phyloP scores from a whole-genome alignment of 2,797 vertebrate species.

The Peromyscus melanophrys region DNA sequence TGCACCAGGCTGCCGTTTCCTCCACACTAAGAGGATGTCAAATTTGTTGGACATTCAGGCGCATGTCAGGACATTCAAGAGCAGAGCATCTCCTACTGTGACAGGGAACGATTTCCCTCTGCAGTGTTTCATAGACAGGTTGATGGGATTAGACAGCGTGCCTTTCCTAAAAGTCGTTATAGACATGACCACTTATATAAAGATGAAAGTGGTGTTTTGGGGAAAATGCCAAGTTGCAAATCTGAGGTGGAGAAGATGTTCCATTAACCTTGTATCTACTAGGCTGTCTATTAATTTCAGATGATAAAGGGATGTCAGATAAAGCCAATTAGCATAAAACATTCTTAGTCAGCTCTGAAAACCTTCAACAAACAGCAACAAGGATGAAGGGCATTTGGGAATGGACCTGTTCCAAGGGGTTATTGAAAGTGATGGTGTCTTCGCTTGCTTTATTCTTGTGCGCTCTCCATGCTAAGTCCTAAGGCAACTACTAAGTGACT shows the following conservation, averaged over 20 bases:
- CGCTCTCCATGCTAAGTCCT: conserved; percentile 52
- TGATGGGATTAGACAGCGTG: conserved; percentile 82
- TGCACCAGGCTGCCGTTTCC: neutral
- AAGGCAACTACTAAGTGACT: conserved; percentile 61
- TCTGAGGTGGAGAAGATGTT: conserved; percentile 84
- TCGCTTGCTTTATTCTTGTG: conserved; percentile 77
- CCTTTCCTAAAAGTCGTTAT: conserved; percentile 78
- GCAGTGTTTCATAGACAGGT: conserved; percentile 59
- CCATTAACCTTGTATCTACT: conserved; percentile 85
- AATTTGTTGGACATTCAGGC: conserved; percentile 28
- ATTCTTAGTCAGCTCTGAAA: conserved; percentile 83
- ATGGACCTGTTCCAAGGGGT: conserved; percentile 76
- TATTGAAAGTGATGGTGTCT: conserved; percentile 78
- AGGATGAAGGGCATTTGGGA: conserved; percentile 74
- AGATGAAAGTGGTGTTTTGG: conserved; percentile 83
- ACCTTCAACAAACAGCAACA: conserved; percentile 80
- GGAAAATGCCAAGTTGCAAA: conserved; percentile 83
- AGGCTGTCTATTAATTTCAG: conserved; percentile 84
- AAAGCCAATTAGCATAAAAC: conserved; percentile 86
- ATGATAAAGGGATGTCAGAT: conserved; percentile 84
- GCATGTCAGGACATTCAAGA: conserved; percentile 56
- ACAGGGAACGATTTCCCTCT: conserved; percentile 59
- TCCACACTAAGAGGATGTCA: conserved; percentile 50
- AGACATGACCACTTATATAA: conserved; percentile 66
- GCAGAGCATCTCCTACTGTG: conserved; percentile 49